Conservation (phyloP, 2,888 invertebrate genomes). For the Neoscelio sp. region DNA sequence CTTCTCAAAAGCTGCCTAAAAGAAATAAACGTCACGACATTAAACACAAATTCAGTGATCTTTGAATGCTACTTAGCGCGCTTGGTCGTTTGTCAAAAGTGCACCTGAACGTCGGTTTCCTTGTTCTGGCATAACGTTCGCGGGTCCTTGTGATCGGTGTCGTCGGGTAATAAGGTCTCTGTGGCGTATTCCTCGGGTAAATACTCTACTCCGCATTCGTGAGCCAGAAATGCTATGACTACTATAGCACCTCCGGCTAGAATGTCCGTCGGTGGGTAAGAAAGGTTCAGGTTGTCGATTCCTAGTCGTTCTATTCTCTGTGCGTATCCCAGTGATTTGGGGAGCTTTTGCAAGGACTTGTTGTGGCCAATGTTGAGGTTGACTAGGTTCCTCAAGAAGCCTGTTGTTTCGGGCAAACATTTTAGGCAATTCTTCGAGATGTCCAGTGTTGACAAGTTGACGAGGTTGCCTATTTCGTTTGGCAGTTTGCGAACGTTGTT, state of each 20-base stretch:
- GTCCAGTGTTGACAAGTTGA: slow-evolving; percentile 87
- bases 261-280: slow-evolving; percentile 87
- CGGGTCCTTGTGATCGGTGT: slow-evolving; percentile 70
- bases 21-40: slow-evolving; percentile 80
- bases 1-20: slow-evolving; percentile 86
- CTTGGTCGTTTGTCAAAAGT: slow-evolving; percentile 9
- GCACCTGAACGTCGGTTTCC: slow-evolving; percentile 80
- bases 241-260: slow-evolving; percentile 85
- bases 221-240: slow-evolving; percentile 83
- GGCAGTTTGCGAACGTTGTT: slow-evolving; percentile 90
- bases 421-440: slow-evolving; percentile 89
- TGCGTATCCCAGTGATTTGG: slow-evolving; percentile 87
- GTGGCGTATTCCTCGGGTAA: slow-evolving; percentile 81
- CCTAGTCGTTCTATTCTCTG: slow-evolving; percentile 86
- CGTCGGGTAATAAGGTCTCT: slow-evolving; percentile 73
- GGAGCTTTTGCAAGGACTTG: slow-evolving; percentile 85
- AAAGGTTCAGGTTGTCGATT: slow-evolving; percentile 86
- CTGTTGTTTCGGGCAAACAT: slow-evolving; percentile 86
- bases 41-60: slow-evolving; percentile 60
- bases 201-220: slow-evolving; percentile 84
- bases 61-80: slow-evolving; percentile 1
- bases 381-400: slow-evolving; percentile 86
- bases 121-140: slow-evolving; percentile 73
- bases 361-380: slow-evolving; percentile 87
- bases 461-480: slow-evolving; percentile 86